These are phyloP conservation scores for Xiphophorus maculatus DNA, from an alignment of 2,113 vertebrate genomes.

Conservation along the genomic window DNA sequence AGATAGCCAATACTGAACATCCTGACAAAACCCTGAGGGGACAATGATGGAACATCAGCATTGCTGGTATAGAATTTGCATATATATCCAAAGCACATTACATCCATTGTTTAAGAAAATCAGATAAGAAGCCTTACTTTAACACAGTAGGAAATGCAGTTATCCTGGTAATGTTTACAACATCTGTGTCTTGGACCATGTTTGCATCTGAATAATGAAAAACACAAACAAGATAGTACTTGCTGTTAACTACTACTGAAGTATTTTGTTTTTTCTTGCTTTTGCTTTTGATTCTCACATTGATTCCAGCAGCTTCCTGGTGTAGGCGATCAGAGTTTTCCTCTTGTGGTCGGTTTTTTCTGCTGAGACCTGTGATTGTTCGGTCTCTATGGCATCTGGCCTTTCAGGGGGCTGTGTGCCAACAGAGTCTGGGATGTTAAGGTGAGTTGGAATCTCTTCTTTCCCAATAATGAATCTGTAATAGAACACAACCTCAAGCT, in stretches of 20 bases:
- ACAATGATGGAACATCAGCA: neutral
- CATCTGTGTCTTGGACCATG: slow-evolving; percentile 95
- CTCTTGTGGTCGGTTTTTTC: slow-evolving; percentile 71
- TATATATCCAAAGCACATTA: neutral
- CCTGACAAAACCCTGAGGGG: slow-evolving; percentile 89
- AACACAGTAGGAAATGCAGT: slow-evolving; percentile 96
- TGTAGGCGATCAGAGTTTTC: slow-evolving; percentile 73
- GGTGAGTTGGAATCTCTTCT: slow-evolving; percentile 94
- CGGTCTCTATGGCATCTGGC: slow-evolving; percentile 59
- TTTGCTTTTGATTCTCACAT: slow-evolving; percentile 81
- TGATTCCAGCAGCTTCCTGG: slow-evolving; percentile 86
- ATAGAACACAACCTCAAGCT: slow-evolving; percentile 18
- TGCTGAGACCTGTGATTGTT: slow-evolving; percentile 48
- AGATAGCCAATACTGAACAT: slow-evolving; percentile 98
- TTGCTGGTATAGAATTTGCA: neutral
- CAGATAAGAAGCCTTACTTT: slow-evolving; percentile 86
- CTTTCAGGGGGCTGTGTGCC: slow-evolving; percentile 74
- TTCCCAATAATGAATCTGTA: slow-evolving; percentile 94
- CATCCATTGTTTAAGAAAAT: neutral
- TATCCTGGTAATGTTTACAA: slow-evolving; percentile 98
- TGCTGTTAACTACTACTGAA: neutral
- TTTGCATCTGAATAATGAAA: slow-evolving; percentile 87
- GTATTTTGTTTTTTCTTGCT: neutral
- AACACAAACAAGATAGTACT: slow-evolving; percentile 27
- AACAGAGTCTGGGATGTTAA: slow-evolving; percentile 77